Base-by-base conservation (phyloP, 2,113 vertebrate species). In the Alosa alosa region DNA sequence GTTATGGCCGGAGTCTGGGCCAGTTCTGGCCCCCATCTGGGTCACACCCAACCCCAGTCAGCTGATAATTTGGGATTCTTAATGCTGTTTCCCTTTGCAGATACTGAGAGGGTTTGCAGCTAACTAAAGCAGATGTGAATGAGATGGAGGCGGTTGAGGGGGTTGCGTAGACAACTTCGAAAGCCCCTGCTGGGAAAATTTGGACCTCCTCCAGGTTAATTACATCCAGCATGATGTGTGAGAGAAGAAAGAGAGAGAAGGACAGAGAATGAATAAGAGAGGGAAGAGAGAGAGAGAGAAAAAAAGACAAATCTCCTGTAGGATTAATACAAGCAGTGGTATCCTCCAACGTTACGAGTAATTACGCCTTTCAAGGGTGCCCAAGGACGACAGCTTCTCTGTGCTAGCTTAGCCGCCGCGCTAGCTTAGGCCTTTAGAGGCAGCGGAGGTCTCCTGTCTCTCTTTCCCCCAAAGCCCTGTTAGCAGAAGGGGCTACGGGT, bases 151-250 rank as follows among this genome's bases (percentile, higher is more conserved):
- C 78, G 10, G 57, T 82, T 82, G 60, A 83, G 86, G 75, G 39
- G 55, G 84, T 18, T 44, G 47, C 22, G 36, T 17, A 81, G 57
- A 41, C 41, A 84, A 82, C 64, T 75, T 49, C 0, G 45, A 86
- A 47, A 41, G 50, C 49, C 64, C 60, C 87, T 86, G 84, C 68
- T 72, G 84, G 46, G 39, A 68, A 36, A 86, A 85, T 68, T 57
- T 87, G 84, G 84, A 88, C 46, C n/a, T 57, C 9, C 50, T 90
- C 87, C 89, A 90, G 86, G 18, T 87, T 87, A 75, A 86, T 87
- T 87, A 87, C 78, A 64, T 25, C 50, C 46, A 49, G 83, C 18
- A 68, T 50, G 41, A 1, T 20, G 44, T 52, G 49, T 86, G 25
- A 83, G 83, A 60, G 49, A 46, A 86, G 57, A 20, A 84, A 81